These are phyloP conservation scores for Cynoglossus semilaevis DNA, from an alignment of 2,113 vertebrate genomes.

Conservation along the genomic window DNA sequence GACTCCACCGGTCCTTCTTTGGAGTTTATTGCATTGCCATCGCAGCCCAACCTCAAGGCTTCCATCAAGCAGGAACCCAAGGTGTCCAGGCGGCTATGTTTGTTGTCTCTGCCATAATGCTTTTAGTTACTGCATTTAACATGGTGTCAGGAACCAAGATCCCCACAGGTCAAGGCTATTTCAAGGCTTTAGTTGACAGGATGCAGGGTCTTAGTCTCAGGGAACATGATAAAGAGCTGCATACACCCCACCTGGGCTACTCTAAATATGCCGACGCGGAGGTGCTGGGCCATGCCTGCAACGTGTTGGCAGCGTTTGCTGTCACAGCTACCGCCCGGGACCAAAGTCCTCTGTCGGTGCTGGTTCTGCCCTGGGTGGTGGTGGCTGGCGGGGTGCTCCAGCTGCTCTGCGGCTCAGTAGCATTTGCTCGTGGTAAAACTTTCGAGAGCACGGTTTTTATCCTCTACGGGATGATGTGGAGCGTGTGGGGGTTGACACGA, in stretches of 20 bases:
- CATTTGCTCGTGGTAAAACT: slow-evolving; percentile 86
- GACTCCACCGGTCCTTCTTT: slow-evolving; percentile 79
- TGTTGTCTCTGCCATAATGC: slow-evolving; percentile 72
- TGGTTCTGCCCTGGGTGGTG: slow-evolving; percentile 84
- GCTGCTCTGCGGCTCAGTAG: slow-evolving; percentile 77
- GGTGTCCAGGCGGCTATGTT: slow-evolving; percentile 81
- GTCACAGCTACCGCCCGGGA: slow-evolving; percentile 67
- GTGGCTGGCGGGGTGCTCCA: slow-evolving; percentile 82
- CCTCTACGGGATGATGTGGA: slow-evolving; percentile 84
- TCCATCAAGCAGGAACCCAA: slow-evolving; percentile 80
- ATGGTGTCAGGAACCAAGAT: slow-evolving; percentile 55
- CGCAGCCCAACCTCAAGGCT: slow-evolving; percentile 74
- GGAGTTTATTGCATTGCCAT: slow-evolving; percentile 79
- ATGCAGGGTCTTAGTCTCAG: slow-evolving; percentile 69
- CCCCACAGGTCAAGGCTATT: slow-evolving; percentile 64
- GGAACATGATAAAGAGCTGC: slow-evolving; percentile 67
- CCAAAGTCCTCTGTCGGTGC: slow-evolving; percentile 66
- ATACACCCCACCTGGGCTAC: slow-evolving; percentile 80
- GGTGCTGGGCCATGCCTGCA: slow-evolving; percentile 80
- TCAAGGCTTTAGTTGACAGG: slow-evolving; percentile 65
- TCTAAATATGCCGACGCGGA: slow-evolving; percentile 86
- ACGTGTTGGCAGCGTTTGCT: slow-evolving; percentile 81
- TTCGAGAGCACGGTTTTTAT: slow-evolving; percentile 86
- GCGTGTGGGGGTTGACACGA: slow-evolving; percentile 83
- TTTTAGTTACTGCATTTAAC: slow-evolving; percentile 76